Evolutionary conservation across 2,113 vertebrate species (phyloP), one percentile per base, ranked within the genome.

Genomic region (Cephalopholis sonnerati): DNA sequence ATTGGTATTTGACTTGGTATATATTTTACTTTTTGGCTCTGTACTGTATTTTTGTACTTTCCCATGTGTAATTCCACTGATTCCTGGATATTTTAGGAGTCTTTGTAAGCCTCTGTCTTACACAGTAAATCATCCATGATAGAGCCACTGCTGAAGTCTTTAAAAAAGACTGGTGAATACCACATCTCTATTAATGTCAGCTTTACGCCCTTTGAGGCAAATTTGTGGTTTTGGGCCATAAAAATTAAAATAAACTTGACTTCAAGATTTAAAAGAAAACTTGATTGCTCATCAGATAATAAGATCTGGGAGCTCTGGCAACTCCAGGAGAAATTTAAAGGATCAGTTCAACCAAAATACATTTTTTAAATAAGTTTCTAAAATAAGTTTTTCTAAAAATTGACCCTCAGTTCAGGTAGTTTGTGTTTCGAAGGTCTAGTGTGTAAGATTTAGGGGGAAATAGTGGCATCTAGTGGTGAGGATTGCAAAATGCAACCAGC

Each of bases 41-140:
- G 10, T 41, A 11, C 22, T 79, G 2, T 55, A 39, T 44, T 48
- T 63, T 54, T 61, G 24, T 74, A 50, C 66, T 73, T 44, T 77
- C 2, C 51, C 18, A 17, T 44, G 8, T 76, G 7, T 46, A 69
- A 51, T 77, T 77, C 53, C 7, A 5, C 54, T 48, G 24, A 79
- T 69, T 83, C 46, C 29, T 82, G 41, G 15, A 64, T 74, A 41
- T 70, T 87, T 87, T 36, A 48, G 29, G 24, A 73, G 5, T 70
- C 44, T 68, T 67, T 83, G 41, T 77, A 54, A 44, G 66, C 13
- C 17, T 12, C n/a, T 32, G 7, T 24, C 50, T 57, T 77, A 70
- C 13, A 24, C 32, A 36, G 29, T 70, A 66, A 80, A 70, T 85
- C 25, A 64, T 8, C 20, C 22, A 24, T 1, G 53, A 41, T 7